Conservation (phyloP, 2,888 invertebrate species). For the Tholera decimalis region DNA sequence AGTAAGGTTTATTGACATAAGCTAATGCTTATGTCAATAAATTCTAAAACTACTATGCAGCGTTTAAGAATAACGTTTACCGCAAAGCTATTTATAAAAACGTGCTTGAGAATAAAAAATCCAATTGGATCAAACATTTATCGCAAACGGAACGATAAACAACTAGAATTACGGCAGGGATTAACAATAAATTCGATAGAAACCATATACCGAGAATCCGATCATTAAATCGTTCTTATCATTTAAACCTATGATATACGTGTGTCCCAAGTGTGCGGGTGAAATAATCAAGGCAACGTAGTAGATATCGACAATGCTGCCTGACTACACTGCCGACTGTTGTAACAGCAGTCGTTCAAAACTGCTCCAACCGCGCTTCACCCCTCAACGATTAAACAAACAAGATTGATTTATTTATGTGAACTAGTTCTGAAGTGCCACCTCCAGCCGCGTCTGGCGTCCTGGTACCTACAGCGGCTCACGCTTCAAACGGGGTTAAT, state of each 20-base stretch:
- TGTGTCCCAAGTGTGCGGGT: too few relatives aligned
- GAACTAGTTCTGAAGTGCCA: slow-evolving; percentile 29
- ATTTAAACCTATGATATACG: slow-evolving; percentile 5
- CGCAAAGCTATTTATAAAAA: slow-evolving; percentile 17
- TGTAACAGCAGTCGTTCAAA: slow-evolving; percentile 7
- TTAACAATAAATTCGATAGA: slow-evolving; percentile 32
- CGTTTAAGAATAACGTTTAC: slow-evolving; percentile 7
- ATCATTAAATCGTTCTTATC: slow-evolving; percentile 31
- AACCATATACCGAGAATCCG: slow-evolving; percentile 22
- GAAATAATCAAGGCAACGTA: slow-evolving; percentile 1
- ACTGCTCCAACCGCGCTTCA: slow-evolving; percentile 14
- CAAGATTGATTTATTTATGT: slow-evolving; percentile 42
- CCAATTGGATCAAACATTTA: slow-evolving; percentile 38
- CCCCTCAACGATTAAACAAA: slow-evolving; percentile 35
- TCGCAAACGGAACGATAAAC: slow-evolving; percentile 42
- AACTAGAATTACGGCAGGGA: slow-evolving; percentile 25
- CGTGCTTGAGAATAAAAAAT: slow-evolving; percentile 10
- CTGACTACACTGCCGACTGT: not conserved
- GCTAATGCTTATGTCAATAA: too few relatives aligned
- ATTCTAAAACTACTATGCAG: too few relatives aligned
- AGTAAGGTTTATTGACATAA: too few relatives aligned
- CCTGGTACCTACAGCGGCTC: slow-evolving; percentile 41
- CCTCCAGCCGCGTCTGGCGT: slow-evolving; percentile 10
- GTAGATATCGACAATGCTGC: not conserved
- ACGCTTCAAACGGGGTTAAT: slow-evolving; percentile 59